Evolutionary conservation across 92 coral and sea anemone species (phyloP).

Genomic region (Epizoanthus rinbou): DNA sequence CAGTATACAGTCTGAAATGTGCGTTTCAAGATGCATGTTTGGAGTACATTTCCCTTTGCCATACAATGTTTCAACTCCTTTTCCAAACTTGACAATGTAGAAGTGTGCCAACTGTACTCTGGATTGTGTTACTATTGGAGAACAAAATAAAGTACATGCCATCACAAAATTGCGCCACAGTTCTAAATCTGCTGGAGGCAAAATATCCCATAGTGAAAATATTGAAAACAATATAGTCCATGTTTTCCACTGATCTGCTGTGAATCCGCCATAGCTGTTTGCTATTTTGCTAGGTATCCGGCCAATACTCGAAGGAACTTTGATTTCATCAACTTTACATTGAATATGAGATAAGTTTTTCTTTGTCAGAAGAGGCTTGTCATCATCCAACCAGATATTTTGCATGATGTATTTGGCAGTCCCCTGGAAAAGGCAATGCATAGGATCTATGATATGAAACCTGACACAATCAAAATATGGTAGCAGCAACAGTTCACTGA

Average conservation of each 20-base stretch:
- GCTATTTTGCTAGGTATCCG: conserved; percentile 69
- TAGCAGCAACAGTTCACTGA: conserved; percentile 44
- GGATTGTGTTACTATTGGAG: conserved; percentile 50
- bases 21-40: conserved; percentile 77
- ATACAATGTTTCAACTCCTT: conserved; percentile 52
- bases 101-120: conserved; percentile 58
- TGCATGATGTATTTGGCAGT: conserved; percentile 73
- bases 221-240: too few relatives aligned
- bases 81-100: conserved; percentile 47
- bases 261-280: conserved; percentile 67
- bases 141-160: conserved; percentile 40
- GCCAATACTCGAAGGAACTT: conserved; percentile 58
- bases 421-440: conserved; percentile 71
- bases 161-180: conserved; percentile 70
- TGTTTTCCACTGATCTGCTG: too few relatives aligned
- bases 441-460: conserved; percentile 66
- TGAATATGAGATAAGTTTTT: conserved; percentile 50
- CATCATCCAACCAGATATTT: conserved; percentile 62
- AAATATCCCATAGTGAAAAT: not conserved
- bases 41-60: conserved; percentile 66
- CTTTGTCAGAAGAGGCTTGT: not conserved
- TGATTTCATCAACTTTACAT: conserved; percentile 54
- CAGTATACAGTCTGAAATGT: conserved; percentile 62
- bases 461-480: conserved; percentile 76
- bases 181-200: conserved; percentile 55